phyloP scores from a whole-genome alignment of 2,888 invertebrate genomes.

The Tipula unca region DNA sequence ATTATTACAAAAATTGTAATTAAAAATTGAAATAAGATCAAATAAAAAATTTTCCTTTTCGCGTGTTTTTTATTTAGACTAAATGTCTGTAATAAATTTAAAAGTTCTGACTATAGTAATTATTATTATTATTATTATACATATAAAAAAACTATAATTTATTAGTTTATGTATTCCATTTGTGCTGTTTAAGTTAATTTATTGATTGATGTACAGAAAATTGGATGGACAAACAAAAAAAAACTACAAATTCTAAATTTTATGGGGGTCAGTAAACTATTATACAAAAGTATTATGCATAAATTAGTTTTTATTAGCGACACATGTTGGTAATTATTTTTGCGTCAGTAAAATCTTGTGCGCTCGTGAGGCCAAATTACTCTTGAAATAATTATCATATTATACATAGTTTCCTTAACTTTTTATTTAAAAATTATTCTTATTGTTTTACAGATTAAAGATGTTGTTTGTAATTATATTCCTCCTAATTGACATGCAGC shows the following conservation, averaged over 20 bases:
- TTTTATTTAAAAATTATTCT: background rate
- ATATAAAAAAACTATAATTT: background rate
- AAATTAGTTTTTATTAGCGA: background rate
- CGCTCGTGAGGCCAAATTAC: background rate
- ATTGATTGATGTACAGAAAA: background rate
- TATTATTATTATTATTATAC: background rate
- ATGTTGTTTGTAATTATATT: background rate
- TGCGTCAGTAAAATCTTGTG: too few relatives aligned
- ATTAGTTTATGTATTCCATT: background rate
- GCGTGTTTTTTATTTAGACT: background rate
- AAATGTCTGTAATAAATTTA: slow-evolving; percentile 1
- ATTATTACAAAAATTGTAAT: background rate
- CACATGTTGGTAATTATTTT: background rate
- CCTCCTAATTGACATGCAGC: background rate
- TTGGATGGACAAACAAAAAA: background rate
- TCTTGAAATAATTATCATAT: background rate
- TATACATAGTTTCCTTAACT: background rate
- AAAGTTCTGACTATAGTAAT: background rate
- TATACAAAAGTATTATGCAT: background rate
- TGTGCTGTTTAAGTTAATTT: background rate
- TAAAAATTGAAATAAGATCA: background rate
- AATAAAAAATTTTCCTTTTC: background rate
- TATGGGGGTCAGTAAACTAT: background rate
- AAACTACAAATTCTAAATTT: background rate
- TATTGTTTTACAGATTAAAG: background rate